Base-by-base conservation (phyloP, 2,888 invertebrate genomes). In the Euproctis similis region DNA sequence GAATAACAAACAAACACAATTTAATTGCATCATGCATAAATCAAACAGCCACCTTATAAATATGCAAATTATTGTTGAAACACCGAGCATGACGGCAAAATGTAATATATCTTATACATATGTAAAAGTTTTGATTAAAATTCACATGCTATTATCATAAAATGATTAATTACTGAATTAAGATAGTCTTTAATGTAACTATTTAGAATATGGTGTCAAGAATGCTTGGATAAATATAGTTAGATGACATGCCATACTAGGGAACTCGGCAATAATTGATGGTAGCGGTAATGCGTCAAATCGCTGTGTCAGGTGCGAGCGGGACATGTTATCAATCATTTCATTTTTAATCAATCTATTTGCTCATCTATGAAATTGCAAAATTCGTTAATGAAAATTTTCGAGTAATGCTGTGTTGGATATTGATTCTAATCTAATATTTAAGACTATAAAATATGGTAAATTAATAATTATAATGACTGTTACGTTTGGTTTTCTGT, bases 301-400 rank as follows among this genome's bases (percentile, higher is more conserved):
- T 67, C 52, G 44, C 48, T 41, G 56, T 58, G 65, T 65, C 78
- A 73, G 71, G 72, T 70, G 69, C 51, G 47, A 52, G 50, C 51
- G 40, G 35, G 43, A 50, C 46, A 46, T 37, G 53, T 51, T 57
- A 78, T 81, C 74, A 70, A 80, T 81, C 78, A 78, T 62, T 49
- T 44, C 46, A 59, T 53, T 71, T 69, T 74, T 69, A 74, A 77
- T 77, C 71, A 75, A 76, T 78, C 73, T 70, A 64, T 59, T 57
- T 55, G 39, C 52, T 53, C 62, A 54, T 60, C 59, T 59, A 61
- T 57, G 41, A 59, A 63, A 61, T 61, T 61, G 55, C 47, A 26
- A 42, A 36, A 49, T 49, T 53, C 35, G 37, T 40, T 42, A 27
- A 42, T 42, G 28, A 35, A 40, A 29, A 31, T 34, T 36, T 34